These are phyloP conservation scores for Poliocrania exsul DNA, from an alignment of 2,797 vertebrate species.

Conservation along the genomic window DNA sequence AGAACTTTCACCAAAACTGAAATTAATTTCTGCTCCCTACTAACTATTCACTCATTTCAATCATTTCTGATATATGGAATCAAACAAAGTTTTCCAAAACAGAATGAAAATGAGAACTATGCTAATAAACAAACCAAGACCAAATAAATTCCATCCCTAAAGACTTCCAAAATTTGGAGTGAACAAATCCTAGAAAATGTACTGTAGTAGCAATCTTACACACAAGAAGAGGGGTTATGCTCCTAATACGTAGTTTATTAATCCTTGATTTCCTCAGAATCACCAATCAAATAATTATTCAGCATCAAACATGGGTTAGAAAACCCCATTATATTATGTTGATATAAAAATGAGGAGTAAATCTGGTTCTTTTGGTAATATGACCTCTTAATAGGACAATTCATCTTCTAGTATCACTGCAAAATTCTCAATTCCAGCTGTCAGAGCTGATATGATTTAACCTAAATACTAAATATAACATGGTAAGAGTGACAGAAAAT, in stretches of 20 bases:
- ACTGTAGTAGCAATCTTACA: background rate
- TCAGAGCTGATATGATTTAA: background rate
- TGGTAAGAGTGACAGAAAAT: background rate
- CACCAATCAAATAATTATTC: background rate
- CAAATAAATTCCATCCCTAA: background rate
- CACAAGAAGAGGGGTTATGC: background rate
- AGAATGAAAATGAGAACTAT: background rate
- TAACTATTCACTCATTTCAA: background rate
- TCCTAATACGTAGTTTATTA: background rate
- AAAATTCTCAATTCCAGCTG: constrained; percentile 21
- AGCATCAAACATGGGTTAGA: background rate
- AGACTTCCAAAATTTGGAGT: background rate
- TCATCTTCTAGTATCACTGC: background rate
- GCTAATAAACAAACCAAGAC: background rate
- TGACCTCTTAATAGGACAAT: constrained; percentile 14
- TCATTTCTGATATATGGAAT: background rate
- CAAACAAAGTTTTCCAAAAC: background rate
- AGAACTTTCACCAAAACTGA: background rate
- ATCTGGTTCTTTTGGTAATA: background rate
- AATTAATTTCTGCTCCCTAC: background rate
- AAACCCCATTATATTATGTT: background rate
- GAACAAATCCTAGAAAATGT: background rate
- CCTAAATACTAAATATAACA: background rate
- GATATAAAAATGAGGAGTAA: background rate
- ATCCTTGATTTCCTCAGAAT: background rate